These are phyloP conservation scores for Clostera curtula DNA, from an alignment of 2,888 invertebrate species.

Conservation along the genomic window DNA sequence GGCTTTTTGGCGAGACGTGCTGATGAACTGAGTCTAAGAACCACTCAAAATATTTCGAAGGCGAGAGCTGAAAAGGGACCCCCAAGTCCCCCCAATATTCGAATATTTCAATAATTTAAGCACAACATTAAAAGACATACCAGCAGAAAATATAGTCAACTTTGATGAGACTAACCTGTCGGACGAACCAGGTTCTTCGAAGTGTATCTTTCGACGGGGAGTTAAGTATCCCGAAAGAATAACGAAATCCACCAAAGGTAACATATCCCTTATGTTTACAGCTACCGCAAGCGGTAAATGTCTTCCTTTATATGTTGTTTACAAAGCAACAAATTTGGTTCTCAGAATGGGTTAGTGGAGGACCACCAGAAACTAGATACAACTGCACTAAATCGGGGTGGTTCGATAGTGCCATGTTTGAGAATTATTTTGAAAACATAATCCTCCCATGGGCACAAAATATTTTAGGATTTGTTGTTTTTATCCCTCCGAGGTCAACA, in stretches of 20 bases:
- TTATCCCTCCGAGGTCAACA: conserved; percentile 14
- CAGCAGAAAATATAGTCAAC: conserved; percentile 9
- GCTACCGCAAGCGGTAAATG: conserved; percentile 4
- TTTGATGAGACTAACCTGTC: conserved; percentile 16
- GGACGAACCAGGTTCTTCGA: conserved; percentile 14
- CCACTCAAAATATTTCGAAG: conserved; percentile 15
- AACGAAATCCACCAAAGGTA: conserved; percentile 12
- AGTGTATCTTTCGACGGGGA: conserved; percentile 12
- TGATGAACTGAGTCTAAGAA: conserved; percentile 3
- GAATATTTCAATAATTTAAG: conserved; percentile 1
- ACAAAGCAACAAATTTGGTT: conserved; percentile 5
- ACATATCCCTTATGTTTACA: conserved; percentile 13
- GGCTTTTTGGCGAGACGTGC: background rate
- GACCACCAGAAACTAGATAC: conserved; percentile 4
- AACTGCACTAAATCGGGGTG: conserved; percentile 6
- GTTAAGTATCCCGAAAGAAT: conserved; percentile 18
- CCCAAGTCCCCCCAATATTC: background rate
- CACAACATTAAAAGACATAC: conserved; percentile 2
- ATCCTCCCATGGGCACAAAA: conserved; percentile 3
- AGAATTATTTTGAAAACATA: conserved; percentile 5
- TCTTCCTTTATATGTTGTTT: conserved; percentile 8
- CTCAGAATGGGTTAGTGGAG: conserved; percentile 5
- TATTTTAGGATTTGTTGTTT: conserved; percentile 8
- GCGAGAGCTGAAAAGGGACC: conserved; percentile 10
- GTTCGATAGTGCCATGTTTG: conserved; percentile 7